Base-by-base conservation (phyloP, 1,140 invertebrate genomes). In the Panulirus ornatus region DNA sequence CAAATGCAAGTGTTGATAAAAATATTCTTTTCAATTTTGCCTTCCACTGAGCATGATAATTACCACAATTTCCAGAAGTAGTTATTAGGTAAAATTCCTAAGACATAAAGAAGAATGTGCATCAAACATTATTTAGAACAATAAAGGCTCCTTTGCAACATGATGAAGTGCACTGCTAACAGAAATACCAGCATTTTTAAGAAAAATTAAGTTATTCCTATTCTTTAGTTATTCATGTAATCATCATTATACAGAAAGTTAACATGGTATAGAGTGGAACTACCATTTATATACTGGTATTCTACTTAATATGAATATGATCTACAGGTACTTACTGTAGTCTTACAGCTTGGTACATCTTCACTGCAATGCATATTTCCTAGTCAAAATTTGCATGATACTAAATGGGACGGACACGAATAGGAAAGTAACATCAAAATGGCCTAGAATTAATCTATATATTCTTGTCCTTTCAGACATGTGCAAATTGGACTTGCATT, bases 341-440 rank as follows among this genome's bases (percentile, higher is more conserved):
- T 44, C 82, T 84, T 70, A 84, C 44, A 71, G 82, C 82, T 84
- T 58, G 63, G 40, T 27, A 84, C 63, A 71, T 58, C 63, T 47
- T 70, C 47, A 84, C 82, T 84, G 82, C 82, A 70, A 66, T 83
- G 51, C 58, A 66, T 83, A 83, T 76, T 51, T 85, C 84, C 84
- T 73, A 75, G 71, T 75, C 84, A 73, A 75, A 36, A 44, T 87
- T 79, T 78, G 84, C 51, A 87, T 87, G 84, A 36, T 78, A 87
- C 73, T 79, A 79, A 58, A 42, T 87, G 73, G 84, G 84, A 87
- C 84, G 84, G 84, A 87, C 84, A 87, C 58, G 84, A 42, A 87
- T 76, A 87, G 84, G 71, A 87, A 75, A 87, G 84, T 66, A 87
- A 87, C 84, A 87, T 78, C 84, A 78, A 87, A 87, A 87, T 79